Evolutionary conservation across 2,113 vertebrate species (phyloP).

Genomic region (Scolopax mira): DNA sequence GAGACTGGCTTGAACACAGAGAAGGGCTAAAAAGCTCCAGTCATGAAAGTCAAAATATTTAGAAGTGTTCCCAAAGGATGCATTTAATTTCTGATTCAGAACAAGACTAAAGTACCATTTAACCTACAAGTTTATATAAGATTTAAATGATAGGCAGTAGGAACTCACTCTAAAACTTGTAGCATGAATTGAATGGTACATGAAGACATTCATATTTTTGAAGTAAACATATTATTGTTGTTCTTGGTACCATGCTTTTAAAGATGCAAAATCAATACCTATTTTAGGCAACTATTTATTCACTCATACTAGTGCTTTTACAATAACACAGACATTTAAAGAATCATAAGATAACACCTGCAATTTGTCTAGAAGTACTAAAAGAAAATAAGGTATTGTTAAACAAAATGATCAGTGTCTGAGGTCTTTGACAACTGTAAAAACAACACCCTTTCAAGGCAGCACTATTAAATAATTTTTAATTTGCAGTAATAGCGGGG

Average conservation of each 20-base stretch:
- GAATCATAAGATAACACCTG: background rate
- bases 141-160: background rate
- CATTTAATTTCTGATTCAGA: background rate
- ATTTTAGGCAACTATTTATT: background rate
- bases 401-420: slow-evolving; percentile 10
- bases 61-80: background rate
- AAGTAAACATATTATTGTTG: background rate
- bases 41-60: background rate
- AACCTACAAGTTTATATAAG: background rate
- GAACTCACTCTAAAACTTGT: background rate
- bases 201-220: background rate
- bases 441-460: slow-evolving; percentile 4
- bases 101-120: background rate
- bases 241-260: slow-evolving; percentile 8
- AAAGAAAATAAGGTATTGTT: slow-evolving; percentile 3
- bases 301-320: background rate
- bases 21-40: background rate
- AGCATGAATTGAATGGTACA: background rate
- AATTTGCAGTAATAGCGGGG: slow-evolving; percentile 17
- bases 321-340: slow-evolving; percentile 4
- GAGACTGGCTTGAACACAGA: background rate
- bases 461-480: slow-evolving; percentile 39
- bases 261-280: slow-evolving; percentile 12
- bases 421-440: slow-evolving; percentile 21
- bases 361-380: background rate